A percentile compares a stretch with the other conserved stretches of the same genome.
Conservation (phyloP, 2,113 vertebrate species). For the Plecotus auritus region DNA sequence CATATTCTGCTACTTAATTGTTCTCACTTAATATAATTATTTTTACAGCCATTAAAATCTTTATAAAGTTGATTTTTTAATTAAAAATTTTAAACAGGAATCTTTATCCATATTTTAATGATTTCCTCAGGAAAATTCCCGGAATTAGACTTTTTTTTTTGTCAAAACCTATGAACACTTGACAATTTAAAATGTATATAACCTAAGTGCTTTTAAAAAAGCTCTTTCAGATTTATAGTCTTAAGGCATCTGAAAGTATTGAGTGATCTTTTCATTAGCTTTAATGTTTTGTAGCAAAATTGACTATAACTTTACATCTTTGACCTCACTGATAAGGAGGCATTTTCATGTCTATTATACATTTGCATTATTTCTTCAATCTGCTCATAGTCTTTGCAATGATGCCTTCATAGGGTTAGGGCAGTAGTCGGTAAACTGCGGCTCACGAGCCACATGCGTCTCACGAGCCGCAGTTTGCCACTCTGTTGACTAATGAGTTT, state of each 20-base stretch:
- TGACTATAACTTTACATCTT: not conserved
- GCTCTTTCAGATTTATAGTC: not conserved
- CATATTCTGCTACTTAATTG: not conserved
- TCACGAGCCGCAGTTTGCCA: no score
- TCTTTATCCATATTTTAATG: not conserved
- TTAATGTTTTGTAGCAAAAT: not conserved
- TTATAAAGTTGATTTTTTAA: not conserved
- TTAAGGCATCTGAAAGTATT: not conserved
- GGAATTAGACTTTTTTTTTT: not conserved
- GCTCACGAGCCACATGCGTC: no score
- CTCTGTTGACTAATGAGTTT: no score
- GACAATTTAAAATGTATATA: slow-evolving; percentile 13
- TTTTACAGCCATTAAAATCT: slow-evolving; percentile 22
- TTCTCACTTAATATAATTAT: slow-evolving; percentile 12
- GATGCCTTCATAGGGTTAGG: slow-evolving; percentile 16
- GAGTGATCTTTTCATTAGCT: not conserved
- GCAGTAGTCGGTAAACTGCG: not conserved
- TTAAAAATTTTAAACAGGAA: slow-evolving; percentile 8
- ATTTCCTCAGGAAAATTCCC: not conserved
- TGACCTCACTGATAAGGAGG: not conserved
- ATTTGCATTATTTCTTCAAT: not conserved
- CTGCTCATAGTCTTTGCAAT: not conserved
- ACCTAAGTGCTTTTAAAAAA: slow-evolving; percentile 27
- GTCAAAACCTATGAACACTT: not conserved
- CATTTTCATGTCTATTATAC: not conserved